phyloP scores from a whole-genome alignment of 1,140 invertebrate species.

The Phymastichus coffea region DNA sequence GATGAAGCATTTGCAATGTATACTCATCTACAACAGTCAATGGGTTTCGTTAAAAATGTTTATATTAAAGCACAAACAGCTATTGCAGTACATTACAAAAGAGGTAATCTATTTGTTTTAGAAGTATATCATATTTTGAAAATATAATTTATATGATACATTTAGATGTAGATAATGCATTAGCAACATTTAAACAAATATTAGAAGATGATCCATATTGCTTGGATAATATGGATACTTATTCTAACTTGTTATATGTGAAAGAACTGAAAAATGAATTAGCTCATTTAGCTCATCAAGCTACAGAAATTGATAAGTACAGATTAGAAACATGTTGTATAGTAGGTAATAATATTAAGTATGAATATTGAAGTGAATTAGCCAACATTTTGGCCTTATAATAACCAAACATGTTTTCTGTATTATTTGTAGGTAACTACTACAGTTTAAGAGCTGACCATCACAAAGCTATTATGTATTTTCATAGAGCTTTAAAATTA shows the following conservation, averaged over 20 bases:
- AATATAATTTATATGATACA: conserved; percentile 22
- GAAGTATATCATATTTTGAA: background rate
- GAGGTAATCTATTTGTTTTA: conserved; percentile 64
- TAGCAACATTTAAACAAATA: conserved; percentile 79
- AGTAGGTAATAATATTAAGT: conserved; percentile 71
- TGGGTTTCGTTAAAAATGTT: conserved; percentile 83
- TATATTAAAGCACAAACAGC: conserved; percentile 93
- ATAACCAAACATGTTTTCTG: no score
- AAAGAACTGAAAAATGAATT: conserved; percentile 92
- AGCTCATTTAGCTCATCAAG: conserved; percentile 89
- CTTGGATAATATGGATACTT: conserved; percentile 93
- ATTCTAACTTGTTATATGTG: conserved; percentile 95
- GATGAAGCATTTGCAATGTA: conserved; percentile 88
- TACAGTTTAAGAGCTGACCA: conserved; percentile 96
- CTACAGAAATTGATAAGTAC: conserved; percentile 94
- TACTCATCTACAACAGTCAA: conserved; percentile 65
- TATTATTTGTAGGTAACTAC: conserved; percentile 81
- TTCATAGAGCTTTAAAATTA: conserved; percentile 90
- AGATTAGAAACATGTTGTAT: conserved; percentile 97
- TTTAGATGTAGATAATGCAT: conserved; percentile 87
- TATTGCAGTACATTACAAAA: conserved; percentile 87
- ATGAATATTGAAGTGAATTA: no score
- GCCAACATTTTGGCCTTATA: no score
- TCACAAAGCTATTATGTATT: conserved; percentile 95
- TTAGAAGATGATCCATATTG: conserved; percentile 87